Conservation (phyloP, 2,888 invertebrate genomes). For the Odontocerum albicorne region DNA sequence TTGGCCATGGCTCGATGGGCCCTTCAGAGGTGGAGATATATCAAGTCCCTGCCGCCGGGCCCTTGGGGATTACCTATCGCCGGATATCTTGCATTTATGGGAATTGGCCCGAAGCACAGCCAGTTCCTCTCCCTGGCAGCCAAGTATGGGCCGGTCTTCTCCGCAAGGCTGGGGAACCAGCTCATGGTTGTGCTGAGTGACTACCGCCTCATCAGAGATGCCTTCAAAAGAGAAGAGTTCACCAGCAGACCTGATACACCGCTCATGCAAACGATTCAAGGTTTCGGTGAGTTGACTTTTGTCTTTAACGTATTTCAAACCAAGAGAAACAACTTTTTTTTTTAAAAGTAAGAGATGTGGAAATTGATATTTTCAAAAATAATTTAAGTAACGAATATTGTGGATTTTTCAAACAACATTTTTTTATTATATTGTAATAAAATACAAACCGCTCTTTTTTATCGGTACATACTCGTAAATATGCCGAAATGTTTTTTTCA, state of each 20-base stretch:
- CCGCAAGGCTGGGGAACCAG: constrained; percentile 78
- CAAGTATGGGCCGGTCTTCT: constrained; percentile 80
- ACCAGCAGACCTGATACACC: constrained; percentile 86
- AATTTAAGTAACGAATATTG: too few species aligned
- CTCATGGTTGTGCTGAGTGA: constrained; percentile 85
- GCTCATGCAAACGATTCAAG: constrained; percentile 82
- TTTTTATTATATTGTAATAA: too few species aligned
- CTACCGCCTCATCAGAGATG: constrained; percentile 81
- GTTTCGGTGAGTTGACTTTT: constrained; percentile 81
- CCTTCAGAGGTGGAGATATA: constrained; percentile 39
- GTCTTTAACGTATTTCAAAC: too few species aligned
- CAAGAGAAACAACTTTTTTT: too few species aligned
- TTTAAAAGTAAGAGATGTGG: too few species aligned
- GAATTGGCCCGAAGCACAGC: constrained; percentile 71
- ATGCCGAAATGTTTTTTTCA: too few species aligned
- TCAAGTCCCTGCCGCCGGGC: constrained; percentile 74
- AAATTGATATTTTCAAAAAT: too few species aligned
- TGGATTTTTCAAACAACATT: too few species aligned
- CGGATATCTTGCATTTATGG: constrained; percentile 82
- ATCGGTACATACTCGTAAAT: too few species aligned
- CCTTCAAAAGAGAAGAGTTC: constrained; percentile 84
- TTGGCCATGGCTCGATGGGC: constrained; percentile 48
- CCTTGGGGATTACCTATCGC: constrained; percentile 86
- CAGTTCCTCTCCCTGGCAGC: constrained; percentile 75
- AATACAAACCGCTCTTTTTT: too few species aligned